Evolutionary conservation across 1,140 invertebrate species (phyloP), one percentile per base, ranked within the genome.

Genomic region (Drosophila grimshawi): DNA sequence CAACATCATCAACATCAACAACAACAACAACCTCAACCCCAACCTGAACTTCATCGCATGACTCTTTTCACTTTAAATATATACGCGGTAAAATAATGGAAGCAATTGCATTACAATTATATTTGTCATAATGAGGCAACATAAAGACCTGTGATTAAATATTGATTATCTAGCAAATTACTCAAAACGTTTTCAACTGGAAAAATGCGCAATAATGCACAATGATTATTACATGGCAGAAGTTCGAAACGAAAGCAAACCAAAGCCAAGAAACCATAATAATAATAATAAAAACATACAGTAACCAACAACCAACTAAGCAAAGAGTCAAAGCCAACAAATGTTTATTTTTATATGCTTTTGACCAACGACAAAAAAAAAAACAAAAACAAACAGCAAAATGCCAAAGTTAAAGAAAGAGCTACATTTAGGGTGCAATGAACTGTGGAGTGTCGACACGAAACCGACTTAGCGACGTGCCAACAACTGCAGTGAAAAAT

Each of bases 151-250:
- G 64, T 81, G 60, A 85, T 85, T 85, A 85, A 86, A 67, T 81
- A 86, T 80, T 79, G 81, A 85, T 81, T 85, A 75, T 51, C 61
- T 39, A 43, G 19, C 10, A 46, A 77, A 81, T 77, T 77, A 65
- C 63, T 45, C 46, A 59, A 85, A 85, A 69, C 48, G 77, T 55
- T 73, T 80, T 80, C 60, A 80, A 63, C 60, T 73, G 81, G 43
- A 53, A 82, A 78, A 82, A 78, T 70, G 73, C 55, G 75, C 75
- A 59, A 82, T 78, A 82, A 82, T 82, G 70, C 77, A 63, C 77
- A 69, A 80, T 81, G 77, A 52, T 74, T 71, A 81, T 86, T 81
- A 86, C 74, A 55, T 64, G 32, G 59, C 55, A 61, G 59, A 76
- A 77, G 81, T 70, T 77, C 68, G 67, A 81, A 73, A 69, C 35